phyloP scores from a whole-genome alignment of 2,113 vertebrate species.

The Bucco capensis region DNA sequence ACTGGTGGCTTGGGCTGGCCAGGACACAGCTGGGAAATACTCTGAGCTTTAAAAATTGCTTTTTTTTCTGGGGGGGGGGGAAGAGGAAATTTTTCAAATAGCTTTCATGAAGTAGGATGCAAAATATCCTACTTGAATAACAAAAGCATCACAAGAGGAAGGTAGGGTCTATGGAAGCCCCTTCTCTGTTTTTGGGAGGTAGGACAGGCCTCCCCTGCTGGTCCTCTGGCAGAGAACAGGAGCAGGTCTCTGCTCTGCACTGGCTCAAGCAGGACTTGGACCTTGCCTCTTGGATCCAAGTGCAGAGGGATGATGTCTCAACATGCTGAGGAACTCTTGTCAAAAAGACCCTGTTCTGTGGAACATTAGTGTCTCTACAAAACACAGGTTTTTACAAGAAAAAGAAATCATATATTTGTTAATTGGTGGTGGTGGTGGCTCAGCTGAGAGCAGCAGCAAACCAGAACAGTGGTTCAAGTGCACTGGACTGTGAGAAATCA shows the following conservation, averaged over 20 bases:
- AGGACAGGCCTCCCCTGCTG: rapidly evolving
- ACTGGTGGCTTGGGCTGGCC: neutral
- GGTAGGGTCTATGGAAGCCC: neutral
- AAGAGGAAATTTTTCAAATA: neutral
- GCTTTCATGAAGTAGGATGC: neutral
- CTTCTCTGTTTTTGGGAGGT: neutral
- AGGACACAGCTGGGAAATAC: neutral
- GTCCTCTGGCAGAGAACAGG: neutral
- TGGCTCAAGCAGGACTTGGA: neutral
- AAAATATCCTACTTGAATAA: neutral
- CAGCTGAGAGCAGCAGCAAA: neutral
- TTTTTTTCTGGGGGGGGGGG: neutral
- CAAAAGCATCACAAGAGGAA: neutral
- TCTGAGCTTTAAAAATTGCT: neutral
- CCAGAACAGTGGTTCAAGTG: neutral
- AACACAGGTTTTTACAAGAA: neutral
- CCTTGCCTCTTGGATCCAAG: neutral
- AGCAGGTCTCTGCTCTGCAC: neutral
- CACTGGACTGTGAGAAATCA: neutral
- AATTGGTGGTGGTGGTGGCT: neutral
- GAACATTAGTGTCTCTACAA: neutral
- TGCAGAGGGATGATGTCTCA: neutral
- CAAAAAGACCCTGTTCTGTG: neutral
- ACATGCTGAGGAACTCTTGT: neutral
- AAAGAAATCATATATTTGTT: neutral